Evolutionary conservation across 2,888 invertebrate genomes (phyloP).

Genomic region (Euplexia lucipara): DNA sequence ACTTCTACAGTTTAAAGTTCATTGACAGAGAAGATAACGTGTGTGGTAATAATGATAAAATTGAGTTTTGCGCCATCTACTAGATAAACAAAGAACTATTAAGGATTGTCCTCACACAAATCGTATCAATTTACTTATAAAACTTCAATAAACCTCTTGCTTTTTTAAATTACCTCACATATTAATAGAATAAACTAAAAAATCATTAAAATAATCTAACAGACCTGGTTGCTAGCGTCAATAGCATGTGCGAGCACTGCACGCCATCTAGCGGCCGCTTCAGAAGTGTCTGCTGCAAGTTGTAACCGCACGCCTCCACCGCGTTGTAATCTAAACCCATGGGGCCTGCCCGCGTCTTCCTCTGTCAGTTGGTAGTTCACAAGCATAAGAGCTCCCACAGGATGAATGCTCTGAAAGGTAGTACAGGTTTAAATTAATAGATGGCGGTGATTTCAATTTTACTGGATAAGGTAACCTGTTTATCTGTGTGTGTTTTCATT

Average conservation of each 20-base stretch:
- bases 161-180: background rate
- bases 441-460: constrained; percentile 50
- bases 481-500: background rate
- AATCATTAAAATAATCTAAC: background rate
- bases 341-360: constrained; percentile 92
- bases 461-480: background rate
- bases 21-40: constrained; percentile 21
- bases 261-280: constrained; percentile 94
- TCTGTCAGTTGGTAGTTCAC: constrained; percentile 95
- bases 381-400: constrained; percentile 97
- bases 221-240: constrained; percentile 93
- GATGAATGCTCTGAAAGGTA: constrained; percentile 94
- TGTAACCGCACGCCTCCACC: constrained; percentile 94
- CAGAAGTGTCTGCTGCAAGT: constrained; percentile 95
- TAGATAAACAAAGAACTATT: background rate
- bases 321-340: constrained; percentile 93
- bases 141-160: background rate
- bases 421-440: constrained; percentile 43
- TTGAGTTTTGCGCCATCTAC: constrained; percentile 51
- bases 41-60: background rate
- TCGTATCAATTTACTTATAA: too few species aligned
- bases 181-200: background rate
- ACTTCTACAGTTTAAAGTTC: constrained; percentile 36
- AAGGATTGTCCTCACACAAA: background rate
- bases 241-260: constrained; percentile 95